Percentiles rank a stretch among this genome's conserved stretches.
phyloP scores from a whole-genome alignment of 2,797 vertebrate genomes.

The Cossypha caffra region DNA sequence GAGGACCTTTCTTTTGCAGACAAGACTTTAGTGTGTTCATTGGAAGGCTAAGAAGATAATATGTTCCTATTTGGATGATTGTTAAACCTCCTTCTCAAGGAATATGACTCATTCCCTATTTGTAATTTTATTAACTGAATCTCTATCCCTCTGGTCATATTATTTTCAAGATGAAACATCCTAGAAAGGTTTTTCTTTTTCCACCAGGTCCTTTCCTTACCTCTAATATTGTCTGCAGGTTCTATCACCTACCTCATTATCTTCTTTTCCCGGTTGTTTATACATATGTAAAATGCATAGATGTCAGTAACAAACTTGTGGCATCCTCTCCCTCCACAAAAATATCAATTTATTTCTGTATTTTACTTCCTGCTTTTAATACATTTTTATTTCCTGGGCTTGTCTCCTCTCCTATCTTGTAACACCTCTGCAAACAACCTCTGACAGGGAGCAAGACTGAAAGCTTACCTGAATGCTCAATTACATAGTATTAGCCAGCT shows the following conservation, averaged over 20 bases:
- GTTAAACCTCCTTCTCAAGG: not conserved
- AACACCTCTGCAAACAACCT: not conserved
- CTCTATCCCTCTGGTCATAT: not conserved
- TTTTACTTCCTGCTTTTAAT: not conserved
- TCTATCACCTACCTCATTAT: not conserved
- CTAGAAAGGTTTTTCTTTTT: not conserved
- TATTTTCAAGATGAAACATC: not conserved
- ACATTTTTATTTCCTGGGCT: too few relatives aligned
- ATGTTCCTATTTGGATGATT: not conserved
- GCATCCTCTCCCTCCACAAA: not conserved
- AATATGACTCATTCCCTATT: not conserved
- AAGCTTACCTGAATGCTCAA: not conserved
- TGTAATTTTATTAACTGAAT: not conserved
- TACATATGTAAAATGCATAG: not conserved
- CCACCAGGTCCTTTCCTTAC: not conserved
- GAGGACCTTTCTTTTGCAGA: not conserved
- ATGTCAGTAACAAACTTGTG: not conserved
- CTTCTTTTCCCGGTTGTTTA: not conserved
- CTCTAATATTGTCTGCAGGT: accelerated
- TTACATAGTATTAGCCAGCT: not conserved
- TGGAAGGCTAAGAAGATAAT: not conserved
- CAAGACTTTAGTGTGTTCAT: not conserved
- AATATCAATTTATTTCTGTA: not conserved
- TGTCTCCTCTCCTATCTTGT: not conserved
- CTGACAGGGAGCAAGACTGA: not conserved